Percentiles rank a stretch among this genome's conserved stretches.
Evolutionary conservation across 2,797 vertebrate genomes (phyloP).

Genomic region (Taenioides sp.): DNA sequence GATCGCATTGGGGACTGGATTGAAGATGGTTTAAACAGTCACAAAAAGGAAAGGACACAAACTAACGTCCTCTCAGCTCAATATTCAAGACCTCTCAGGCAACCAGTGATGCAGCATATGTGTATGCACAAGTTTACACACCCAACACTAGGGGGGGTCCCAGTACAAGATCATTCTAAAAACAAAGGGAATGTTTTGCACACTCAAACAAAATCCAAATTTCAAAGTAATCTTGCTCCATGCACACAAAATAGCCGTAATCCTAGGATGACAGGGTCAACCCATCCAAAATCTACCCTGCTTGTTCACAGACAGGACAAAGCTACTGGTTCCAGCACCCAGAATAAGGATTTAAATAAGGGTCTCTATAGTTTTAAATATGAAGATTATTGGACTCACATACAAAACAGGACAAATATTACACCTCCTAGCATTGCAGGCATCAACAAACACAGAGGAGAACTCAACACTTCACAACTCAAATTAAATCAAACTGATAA

Average conservation of each 20-base stretch:
- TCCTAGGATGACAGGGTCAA: not conserved
- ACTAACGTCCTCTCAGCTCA: not conserved
- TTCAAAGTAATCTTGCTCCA: constrained; percentile 10
- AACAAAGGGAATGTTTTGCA: not conserved
- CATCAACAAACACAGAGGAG: constrained; percentile 19
- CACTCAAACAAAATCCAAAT: constrained; percentile 4
- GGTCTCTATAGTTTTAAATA: not conserved
- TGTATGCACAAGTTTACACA: constrained; percentile 7
- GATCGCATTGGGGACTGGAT: not conserved
- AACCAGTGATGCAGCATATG: constrained; percentile 7
- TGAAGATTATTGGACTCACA: constrained; percentile 21
- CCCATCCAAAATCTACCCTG: not conserved
- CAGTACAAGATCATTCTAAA: constrained; percentile 1
- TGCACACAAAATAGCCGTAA: not conserved
- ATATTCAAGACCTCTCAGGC: not conserved
- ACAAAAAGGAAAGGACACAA: not conserved
- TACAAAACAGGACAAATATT: constrained; percentile 11
- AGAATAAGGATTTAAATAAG: constrained; percentile 2
- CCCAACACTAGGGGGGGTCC: not conserved
- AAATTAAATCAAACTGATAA: constrained; percentile 18
- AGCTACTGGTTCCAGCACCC: not conserved
- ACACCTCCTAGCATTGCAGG: constrained; percentile 6
- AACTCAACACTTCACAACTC: constrained; percentile 8
- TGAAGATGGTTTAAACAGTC: constrained; percentile 19
- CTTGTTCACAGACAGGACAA: not conserved